These are phyloP conservation scores for Orycteropus afer DNA, from an alignment of 2,113 vertebrate species.

Conservation along the genomic window DNA sequence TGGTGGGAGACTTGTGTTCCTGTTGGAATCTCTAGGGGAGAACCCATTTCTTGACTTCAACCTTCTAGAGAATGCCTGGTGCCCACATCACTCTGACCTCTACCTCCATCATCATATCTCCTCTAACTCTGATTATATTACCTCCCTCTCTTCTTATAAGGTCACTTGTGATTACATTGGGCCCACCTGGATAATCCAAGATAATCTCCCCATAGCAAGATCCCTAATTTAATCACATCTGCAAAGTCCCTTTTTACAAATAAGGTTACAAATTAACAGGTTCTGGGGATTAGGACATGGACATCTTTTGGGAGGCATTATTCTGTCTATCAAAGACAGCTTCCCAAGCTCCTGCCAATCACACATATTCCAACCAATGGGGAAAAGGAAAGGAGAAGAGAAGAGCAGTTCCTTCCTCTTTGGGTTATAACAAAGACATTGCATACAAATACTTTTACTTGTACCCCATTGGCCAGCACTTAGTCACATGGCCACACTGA, in stretches of 20 bases:
- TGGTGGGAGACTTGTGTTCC: not conserved
- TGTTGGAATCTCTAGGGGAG: not conserved
- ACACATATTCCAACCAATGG: not conserved
- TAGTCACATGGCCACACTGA: not conserved
- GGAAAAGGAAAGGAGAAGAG: not conserved
- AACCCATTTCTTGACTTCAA: not conserved
- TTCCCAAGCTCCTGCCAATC: not conserved
- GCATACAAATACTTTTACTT: not conserved
- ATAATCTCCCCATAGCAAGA: too few species aligned
- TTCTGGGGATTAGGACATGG: not conserved
- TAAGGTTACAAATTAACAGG: not conserved
- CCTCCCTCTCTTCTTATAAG: not conserved
- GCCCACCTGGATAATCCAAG: not conserved
- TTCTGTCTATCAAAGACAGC: not conserved
- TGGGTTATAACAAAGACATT: not conserved
- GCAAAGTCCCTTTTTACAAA: not conserved
- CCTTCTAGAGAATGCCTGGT: not conserved
- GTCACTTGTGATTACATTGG: not conserved
- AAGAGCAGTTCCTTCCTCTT: not conserved
- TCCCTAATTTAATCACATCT: not conserved
- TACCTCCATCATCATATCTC: not conserved
- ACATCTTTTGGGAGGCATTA: not conserved
- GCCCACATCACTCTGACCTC: not conserved
- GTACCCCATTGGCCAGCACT: not conserved
- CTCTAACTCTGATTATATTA: not conserved